Percentiles rank a stretch among this genome's conserved stretches.
Evolutionary conservation across 2,113 vertebrate genomes (phyloP).

Genomic region (Oncorhynchus mykiss): DNA sequence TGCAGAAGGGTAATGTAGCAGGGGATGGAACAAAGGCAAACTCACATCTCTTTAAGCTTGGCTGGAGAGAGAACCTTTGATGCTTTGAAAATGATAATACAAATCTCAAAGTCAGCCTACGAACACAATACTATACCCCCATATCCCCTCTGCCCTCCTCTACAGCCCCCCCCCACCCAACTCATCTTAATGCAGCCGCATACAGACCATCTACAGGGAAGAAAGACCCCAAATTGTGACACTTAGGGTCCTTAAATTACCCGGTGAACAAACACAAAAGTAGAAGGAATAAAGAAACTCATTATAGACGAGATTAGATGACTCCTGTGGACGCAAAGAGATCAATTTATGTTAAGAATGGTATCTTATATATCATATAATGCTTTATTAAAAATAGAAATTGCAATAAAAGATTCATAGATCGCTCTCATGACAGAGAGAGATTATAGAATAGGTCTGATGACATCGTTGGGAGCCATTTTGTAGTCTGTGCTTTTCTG

Average conservation of each 20-base stretch:
- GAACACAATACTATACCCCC: constrained; percentile 69
- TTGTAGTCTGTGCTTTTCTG: neutral
- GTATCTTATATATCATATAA: constrained; percentile 51
- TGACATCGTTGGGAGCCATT: constrained; percentile 22
- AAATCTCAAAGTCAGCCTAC: constrained; percentile 78
- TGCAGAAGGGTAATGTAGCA: constrained; percentile 83
- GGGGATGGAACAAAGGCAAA: constrained; percentile 84
- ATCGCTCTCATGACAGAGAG: constrained; percentile 12
- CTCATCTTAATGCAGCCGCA: constrained; percentile 75
- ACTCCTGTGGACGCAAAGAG: constrained; percentile 58
- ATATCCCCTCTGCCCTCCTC: neutral
- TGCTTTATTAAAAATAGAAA: constrained; percentile 61
- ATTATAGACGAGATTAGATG: constrained; percentile 69
- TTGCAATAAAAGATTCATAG: constrained; percentile 59
- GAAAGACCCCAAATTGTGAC: constrained; percentile 64
- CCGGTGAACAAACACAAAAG: constrained; percentile 73
- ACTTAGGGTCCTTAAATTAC: constrained; percentile 72
- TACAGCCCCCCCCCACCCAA: neutral
- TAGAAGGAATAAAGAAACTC: constrained; percentile 62
- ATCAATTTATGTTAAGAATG: constrained; percentile 62
- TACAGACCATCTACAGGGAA: constrained; percentile 49
- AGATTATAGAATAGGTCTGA: constrained; percentile 43
- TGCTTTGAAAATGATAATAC: constrained; percentile 88
- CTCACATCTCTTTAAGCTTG: constrained; percentile 86
- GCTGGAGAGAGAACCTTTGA: constrained; percentile 81